A percentile compares a stretch with the other conserved stretches of the same genome.
Conservation (phyloP, 2,888 invertebrate genomes). For the Xestia ashworthii region DNA sequence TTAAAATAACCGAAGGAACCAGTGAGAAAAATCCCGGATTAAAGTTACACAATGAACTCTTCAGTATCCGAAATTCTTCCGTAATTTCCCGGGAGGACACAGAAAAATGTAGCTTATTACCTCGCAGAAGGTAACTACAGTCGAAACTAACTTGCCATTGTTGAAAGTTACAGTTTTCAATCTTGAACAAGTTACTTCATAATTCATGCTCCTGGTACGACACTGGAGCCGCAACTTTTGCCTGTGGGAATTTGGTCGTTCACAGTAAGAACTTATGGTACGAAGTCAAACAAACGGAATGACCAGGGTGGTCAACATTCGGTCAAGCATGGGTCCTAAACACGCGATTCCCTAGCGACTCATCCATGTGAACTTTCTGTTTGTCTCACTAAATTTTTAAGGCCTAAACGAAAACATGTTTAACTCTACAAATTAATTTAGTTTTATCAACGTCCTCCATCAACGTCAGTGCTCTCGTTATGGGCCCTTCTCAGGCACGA, state of each 20-base stretch:
- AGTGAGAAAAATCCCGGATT: conserved; percentile 58
- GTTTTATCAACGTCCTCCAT: conserved; percentile 73
- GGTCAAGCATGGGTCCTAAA: conserved; percentile 54
- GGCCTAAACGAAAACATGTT: conserved; percentile 60
- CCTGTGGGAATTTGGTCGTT: conserved; percentile 76
- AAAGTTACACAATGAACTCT: conserved; percentile 59
- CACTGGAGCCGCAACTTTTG: conserved; percentile 74
- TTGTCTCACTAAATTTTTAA: conserved; percentile 55
- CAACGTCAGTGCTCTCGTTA: conserved; percentile 70
- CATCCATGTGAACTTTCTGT: conserved; percentile 42
- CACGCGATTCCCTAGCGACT: conserved; percentile 75
- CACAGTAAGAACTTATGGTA: conserved; percentile 65
- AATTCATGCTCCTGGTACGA: conserved; percentile 79
- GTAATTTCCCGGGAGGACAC: conserved; percentile 78
- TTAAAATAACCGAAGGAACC: conserved; percentile 60
- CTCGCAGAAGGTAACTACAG: conserved; percentile 68
- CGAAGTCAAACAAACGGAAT: conserved; percentile 63
- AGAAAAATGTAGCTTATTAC: conserved; percentile 79
- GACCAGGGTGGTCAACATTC: conserved; percentile 30
- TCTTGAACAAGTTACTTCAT: conserved; percentile 83
- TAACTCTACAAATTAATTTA: conserved; percentile 73
- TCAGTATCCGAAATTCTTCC: conserved; percentile 66
- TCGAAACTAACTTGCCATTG: conserved; percentile 73
- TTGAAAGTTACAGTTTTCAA: conserved; percentile 82
- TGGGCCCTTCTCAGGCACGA: conserved; percentile 70